These are phyloP conservation scores for Ianthella basta DNA, from an alignment of 37 sponge, comb jelly and placozoan genomes.

Conservation along the genomic window DNA sequence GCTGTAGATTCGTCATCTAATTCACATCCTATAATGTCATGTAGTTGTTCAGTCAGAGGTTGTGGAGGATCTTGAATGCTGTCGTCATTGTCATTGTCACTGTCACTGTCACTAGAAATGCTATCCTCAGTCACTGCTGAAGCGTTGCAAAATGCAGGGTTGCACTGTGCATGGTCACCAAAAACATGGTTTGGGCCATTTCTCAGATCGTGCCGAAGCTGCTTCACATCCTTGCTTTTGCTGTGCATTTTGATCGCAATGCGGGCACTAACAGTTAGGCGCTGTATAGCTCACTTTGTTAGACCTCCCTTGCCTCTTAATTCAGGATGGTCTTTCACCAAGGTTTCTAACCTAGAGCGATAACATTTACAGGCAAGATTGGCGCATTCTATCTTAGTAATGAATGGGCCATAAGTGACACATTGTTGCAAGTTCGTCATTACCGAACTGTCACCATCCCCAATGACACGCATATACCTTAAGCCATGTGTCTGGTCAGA, in stretches of 20 bases:
- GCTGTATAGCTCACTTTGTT: background rate
- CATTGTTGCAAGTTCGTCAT: no score
- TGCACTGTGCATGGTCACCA: conserved; percentile 36
- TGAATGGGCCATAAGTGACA: no score
- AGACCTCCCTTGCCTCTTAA: conserved; percentile 17
- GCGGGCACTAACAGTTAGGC: conserved; percentile 15
- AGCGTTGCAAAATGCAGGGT: conserved; percentile 2
- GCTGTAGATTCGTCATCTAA: background rate
- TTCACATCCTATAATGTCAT: background rate
- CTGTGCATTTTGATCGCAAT: conserved; percentile 27
- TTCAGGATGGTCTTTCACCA: conserved; percentile 26
- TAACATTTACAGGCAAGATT: no score
- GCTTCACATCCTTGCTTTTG: conserved; percentile 7
- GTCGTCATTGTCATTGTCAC: background rate
- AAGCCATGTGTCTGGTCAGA: no score
- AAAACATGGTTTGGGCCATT: conserved; percentile 37
- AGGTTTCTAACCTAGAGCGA: background rate
- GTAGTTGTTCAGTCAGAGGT: background rate
- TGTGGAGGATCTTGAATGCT: background rate
- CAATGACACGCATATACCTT: no score
- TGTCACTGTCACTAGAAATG: background rate
- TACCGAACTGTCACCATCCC: no score
- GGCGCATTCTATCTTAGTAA: no score
- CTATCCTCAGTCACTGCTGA: background rate
- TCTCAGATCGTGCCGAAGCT: conserved; percentile 38